Base-by-base conservation (phyloP, 2,797 vertebrate genomes). In the Danio aesculapii region DNA sequence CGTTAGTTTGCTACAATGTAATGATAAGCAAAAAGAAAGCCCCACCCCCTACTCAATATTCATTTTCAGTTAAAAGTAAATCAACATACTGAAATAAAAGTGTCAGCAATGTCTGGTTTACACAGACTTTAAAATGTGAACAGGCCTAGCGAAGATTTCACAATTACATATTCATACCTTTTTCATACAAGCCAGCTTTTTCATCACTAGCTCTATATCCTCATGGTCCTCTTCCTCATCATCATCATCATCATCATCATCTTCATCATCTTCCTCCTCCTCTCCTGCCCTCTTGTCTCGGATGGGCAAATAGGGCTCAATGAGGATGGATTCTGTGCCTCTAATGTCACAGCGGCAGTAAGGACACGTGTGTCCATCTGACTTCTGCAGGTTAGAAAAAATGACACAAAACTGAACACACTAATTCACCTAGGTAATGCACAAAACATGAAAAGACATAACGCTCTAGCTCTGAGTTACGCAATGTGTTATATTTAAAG, bases 341-440 rank as follows among this genome's bases (percentile, higher is more conserved):
- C 87, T 89, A 90, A 98, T 97, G 87, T 94, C 81, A 30, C 93
- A 89, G 81, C 96, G 95, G 75, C 97, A 97, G 89, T 96, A 97
- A 2, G 97, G 97, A 77, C 96, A 98, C 8, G 94, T 95, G 79
- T 92, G 91, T 39, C 93, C 93, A 0, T 94, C 92, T 0, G 94
- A 94, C 69, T 92, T 93, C 95, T 96, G 91, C 13, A 16, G 9
- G 39, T 64, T 4, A 62, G 10, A 55, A 21, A 12, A 41, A 77
- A 10, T 64, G 44, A 21, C 12, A 59, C 17, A 43, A 44, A 41
- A 46, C 62, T 49, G 9, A 39, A 63, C 17, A 50, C 3, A 5
- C 17, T 52, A 11, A 16, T 57, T 71, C 4, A 44, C 10, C 8
- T 52, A 75, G 5, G 11, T 13, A 75, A 47, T 49, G 44, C 57